Evolutionary conservation across 2,113 vertebrate species (phyloP).

Genomic region (Capreolus pygargus): DNA sequence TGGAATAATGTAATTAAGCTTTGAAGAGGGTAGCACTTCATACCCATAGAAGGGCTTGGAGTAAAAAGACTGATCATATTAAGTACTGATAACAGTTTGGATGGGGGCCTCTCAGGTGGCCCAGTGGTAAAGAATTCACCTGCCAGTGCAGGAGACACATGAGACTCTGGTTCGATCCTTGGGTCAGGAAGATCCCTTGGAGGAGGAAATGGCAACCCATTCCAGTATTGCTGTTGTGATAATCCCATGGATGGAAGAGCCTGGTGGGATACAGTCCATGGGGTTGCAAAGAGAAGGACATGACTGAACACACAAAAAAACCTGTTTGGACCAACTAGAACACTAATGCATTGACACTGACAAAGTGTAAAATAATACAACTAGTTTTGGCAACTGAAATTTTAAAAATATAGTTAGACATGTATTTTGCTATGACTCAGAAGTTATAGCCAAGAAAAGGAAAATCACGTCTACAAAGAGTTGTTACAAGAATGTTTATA

Average conservation of each 20-base stretch:
- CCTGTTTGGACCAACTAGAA: neutral
- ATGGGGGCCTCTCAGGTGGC: neutral
- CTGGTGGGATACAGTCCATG: neutral
- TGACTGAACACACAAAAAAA: neutral
- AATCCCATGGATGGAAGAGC: neutral
- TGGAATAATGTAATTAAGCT: neutral
- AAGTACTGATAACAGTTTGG: neutral
- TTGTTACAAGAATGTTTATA: neutral
- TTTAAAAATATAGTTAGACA: neutral
- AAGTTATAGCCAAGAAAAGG: neutral
- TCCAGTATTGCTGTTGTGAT: neutral
- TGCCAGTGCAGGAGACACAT: neutral
- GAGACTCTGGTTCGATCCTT: neutral
- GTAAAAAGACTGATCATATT: neutral
- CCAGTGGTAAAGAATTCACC: neutral
- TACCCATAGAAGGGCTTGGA: neutral
- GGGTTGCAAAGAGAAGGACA: neutral
- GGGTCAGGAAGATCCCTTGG: neutral
- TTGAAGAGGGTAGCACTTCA: neutral
- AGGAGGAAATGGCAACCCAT: neutral
- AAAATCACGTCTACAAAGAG: neutral
- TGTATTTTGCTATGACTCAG: neutral
- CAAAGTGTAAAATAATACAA: neutral
- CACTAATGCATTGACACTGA: neutral
- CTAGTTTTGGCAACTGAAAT: neutral